phyloP scores from a whole-genome alignment of 2,113 vertebrate genomes.

The Fukomys damarensis region DNA sequence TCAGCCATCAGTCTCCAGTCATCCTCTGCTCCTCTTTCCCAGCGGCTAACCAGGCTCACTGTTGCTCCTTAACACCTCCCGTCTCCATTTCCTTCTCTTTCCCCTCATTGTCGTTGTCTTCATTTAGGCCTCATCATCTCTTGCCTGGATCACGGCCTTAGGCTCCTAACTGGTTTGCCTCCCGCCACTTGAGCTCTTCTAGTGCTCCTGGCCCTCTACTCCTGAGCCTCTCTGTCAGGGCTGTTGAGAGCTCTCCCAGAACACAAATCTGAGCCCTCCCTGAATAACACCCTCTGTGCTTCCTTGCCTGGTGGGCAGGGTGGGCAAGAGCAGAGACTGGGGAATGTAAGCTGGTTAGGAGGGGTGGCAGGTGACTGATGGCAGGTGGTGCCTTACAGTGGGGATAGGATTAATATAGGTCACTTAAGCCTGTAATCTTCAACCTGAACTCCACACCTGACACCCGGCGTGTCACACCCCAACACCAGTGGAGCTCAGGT shows the following conservation, averaged over 20 bases:
- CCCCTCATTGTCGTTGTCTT: conserved; percentile 69
- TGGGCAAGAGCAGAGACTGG: background rate
- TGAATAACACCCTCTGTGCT: conserved; percentile 5
- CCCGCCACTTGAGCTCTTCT: conserved; percentile 41
- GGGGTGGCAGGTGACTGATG: background rate
- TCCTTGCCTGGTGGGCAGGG: background rate
- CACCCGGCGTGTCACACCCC: background rate
- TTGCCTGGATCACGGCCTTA: conserved; percentile 62
- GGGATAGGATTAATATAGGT: background rate
- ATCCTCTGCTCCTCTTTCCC: conserved; percentile 28
- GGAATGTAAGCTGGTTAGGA: background rate
- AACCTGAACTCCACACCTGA: background rate
- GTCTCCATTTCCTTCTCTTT: conserved; percentile 64
- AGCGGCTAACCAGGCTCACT: conserved; percentile 71
- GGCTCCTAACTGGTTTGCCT: conserved; percentile 67
- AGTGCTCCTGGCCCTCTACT: conserved; percentile 1
- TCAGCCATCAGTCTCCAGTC: conserved; percentile 48
- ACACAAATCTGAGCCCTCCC: background rate
- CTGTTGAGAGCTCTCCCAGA: background rate
- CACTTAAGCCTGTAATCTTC: conserved; percentile 43
- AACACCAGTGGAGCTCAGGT: background rate
- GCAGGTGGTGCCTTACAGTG: background rate
- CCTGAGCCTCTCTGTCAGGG: background rate
- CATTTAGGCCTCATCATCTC: conserved; percentile 73
- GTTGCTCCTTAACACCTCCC: conserved; percentile 66